Base-by-base conservation (phyloP, 2,113 vertebrate genomes). In the Corvus cornix region DNA sequence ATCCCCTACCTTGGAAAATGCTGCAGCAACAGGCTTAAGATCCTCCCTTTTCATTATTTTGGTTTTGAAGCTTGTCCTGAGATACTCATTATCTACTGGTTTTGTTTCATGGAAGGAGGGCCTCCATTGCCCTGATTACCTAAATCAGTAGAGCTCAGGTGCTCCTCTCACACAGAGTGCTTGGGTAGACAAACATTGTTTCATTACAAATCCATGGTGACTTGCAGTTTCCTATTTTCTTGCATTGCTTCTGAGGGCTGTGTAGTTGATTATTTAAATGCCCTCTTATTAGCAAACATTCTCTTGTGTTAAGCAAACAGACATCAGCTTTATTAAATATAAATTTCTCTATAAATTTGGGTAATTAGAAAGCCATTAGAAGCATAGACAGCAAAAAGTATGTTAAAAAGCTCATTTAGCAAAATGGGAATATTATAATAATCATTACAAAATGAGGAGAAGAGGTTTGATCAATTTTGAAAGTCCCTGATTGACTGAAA, bases 141-240 rank as follows among this genome's bases (percentile, higher is more conserved):
- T 66, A 31, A 77, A 39, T 60, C 67, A 52, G 37, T 26, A 64
- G 39, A 39, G 39, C 33, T 84, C 51, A 66, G 59, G 51, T 39
- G 10, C 13, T 84, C 16, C 24, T 37, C 37, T 93, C 43, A 31
- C 2, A 1, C 0, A 2, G 24, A 0, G 0, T 1, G 3, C 27
- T n/a, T 35, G 24, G 4, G 15, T 22, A 19, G 27, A 76, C 10
- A 20, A 20, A 4, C 39, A 33, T 21, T 0, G 3, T 74, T 84
- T 63, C 20, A 18, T 63, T 79, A 76, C 26, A 68, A 22, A 76
- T 59, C 12, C 26, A 48, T 12, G 0, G 0, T 46, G 41, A 77
- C 51, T 85, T 62, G 55, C 26, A 84, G 39, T 76, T 91, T 85
- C 67, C 33, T 41, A 6, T 72, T 79, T 87, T 51, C 60, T 69